These are phyloP conservation scores for Phlogophora meticulosa DNA, from an alignment of 2,888 invertebrate genomes.

Conservation along the genomic window DNA sequence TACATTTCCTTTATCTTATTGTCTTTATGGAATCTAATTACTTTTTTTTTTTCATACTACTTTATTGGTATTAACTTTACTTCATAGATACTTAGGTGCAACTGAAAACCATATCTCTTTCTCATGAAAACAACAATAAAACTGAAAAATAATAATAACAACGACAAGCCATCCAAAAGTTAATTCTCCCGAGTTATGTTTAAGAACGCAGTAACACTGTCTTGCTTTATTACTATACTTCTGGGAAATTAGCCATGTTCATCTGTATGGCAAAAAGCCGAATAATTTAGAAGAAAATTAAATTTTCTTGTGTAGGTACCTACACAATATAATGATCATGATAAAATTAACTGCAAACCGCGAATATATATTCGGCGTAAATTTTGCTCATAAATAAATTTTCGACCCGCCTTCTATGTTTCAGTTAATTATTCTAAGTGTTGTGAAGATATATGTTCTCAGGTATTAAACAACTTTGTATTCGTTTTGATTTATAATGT, in stretches of 20 bases:
- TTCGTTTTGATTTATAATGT: conserved; percentile 44
- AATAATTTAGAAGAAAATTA: conserved; percentile 47
- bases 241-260: conserved; percentile 43
- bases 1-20: too few relatives aligned
- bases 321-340: conserved; percentile 33
- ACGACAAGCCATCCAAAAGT: conserved; percentile 29
- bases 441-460: conserved; percentile 35
- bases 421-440: conserved; percentile 51
- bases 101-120: conserved; percentile 6
- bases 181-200: conserved; percentile 28
- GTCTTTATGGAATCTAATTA: too few relatives aligned
- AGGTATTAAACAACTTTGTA: conserved; percentile 34
- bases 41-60: not conserved
- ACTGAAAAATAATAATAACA: conserved; percentile 25
- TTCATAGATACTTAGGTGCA: conserved; percentile 16
- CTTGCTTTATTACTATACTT: conserved; percentile 49
- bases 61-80: conserved; percentile 1
- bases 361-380: conserved; percentile 42
- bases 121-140: conserved; percentile 44
- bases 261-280: conserved; percentile 22
- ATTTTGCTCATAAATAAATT: conserved; percentile 62
- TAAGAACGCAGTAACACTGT: conserved; percentile 29
- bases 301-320: conserved; percentile 55
- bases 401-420: conserved; percentile 53
- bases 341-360: conserved; percentile 47